These are phyloP conservation scores for Hiodon alosoides DNA, from an alignment of 2,113 vertebrate species.

Conservation along the genomic window DNA sequence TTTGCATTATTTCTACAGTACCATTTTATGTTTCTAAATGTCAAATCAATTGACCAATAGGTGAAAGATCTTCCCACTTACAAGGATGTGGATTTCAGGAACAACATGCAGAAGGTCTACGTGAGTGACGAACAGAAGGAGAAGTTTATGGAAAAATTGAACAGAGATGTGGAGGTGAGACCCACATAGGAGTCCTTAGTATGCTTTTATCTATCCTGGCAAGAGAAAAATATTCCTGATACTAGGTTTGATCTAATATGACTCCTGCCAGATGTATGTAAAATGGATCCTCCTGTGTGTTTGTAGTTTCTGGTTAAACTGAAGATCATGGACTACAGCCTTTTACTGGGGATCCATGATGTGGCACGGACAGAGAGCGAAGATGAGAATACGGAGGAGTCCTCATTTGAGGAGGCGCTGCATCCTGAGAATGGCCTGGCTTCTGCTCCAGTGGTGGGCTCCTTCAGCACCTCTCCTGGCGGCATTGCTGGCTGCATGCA, in stretches of 20 bases:
- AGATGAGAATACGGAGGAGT: slow-evolving; percentile 59
- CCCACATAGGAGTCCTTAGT: too few species aligned
- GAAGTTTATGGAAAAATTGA: slow-evolving; percentile 74
- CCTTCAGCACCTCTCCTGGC: slow-evolving; percentile 69
- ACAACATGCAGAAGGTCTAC: slow-evolving; percentile 77
- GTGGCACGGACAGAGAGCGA: slow-evolving; percentile 67
- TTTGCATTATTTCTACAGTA: too few species aligned
- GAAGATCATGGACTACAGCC: slow-evolving; percentile 87
- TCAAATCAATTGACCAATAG: slow-evolving; percentile 41
- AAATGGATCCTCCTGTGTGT: neutral
- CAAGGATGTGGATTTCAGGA: slow-evolving; percentile 81
- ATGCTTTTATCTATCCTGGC: neutral
- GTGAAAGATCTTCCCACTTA: slow-evolving; percentile 78
- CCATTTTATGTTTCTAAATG: too few species aligned
- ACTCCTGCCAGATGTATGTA: too few species aligned
- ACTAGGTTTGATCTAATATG: too few species aligned
- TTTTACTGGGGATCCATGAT: slow-evolving; percentile 83
- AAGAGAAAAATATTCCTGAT: too few species aligned
- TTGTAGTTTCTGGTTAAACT: slow-evolving; percentile 74
- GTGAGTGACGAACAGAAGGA: slow-evolving; percentile 73
- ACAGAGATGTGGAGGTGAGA: slow-evolving; percentile 75
- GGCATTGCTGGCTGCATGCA: slow-evolving; percentile 76
- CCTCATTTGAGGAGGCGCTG: slow-evolving; percentile 64
- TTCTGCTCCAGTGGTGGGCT: slow-evolving; percentile 42
- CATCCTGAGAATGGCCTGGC: slow-evolving; percentile 47